Percentiles rank a stretch among this genome's conserved stretches.
Conservation (phyloP, 2,888 invertebrate species). For the Drosophila macrospina region DNA sequence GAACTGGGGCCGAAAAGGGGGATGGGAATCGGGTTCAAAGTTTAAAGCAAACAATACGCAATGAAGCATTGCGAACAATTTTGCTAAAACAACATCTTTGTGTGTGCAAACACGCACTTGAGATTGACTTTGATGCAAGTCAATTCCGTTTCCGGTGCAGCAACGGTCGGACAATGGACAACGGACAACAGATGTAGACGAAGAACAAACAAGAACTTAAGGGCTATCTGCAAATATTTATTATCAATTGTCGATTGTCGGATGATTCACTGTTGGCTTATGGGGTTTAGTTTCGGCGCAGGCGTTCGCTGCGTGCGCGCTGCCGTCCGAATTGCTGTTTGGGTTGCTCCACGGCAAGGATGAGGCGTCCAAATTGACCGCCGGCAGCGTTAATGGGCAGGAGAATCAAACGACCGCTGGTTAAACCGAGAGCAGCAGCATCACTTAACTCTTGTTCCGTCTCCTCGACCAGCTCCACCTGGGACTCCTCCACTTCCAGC, state of each 20-base stretch:
- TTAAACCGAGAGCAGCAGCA: conserved; percentile 48
- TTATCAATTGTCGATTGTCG: conserved; percentile 30
- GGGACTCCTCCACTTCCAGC: conserved; percentile 61
- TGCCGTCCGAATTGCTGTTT: conserved; percentile 32
- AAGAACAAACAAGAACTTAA: conserved; percentile 39
- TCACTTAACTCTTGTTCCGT: conserved; percentile 46
- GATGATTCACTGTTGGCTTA: conserved; percentile 7
- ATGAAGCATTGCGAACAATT: conserved; percentile 65
- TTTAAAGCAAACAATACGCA: conserved; percentile 62
- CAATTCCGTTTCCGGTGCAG: conserved; percentile 60
- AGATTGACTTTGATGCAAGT: conserved; percentile 44
- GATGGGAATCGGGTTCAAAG: not conserved
- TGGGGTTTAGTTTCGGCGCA: conserved; percentile 51
- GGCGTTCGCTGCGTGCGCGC: conserved; percentile 64
- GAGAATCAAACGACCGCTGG: conserved; percentile 78
- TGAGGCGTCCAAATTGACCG: conserved; percentile 67
- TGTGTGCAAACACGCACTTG: conserved; percentile 45
- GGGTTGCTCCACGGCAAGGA: conserved; percentile 66
- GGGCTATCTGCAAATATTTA: conserved; percentile 56
- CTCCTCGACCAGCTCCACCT: conserved; percentile 75
- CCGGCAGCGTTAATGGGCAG: conserved; percentile 69
- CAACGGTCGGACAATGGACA: conserved; percentile 14
- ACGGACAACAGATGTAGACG: not conserved
- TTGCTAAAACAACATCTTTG: conserved; percentile 56
- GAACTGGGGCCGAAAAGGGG: not conserved